Evolutionary conservation across 1,140 invertebrate species (phyloP).

Genomic region (Drosophila pseudoananassae): DNA sequence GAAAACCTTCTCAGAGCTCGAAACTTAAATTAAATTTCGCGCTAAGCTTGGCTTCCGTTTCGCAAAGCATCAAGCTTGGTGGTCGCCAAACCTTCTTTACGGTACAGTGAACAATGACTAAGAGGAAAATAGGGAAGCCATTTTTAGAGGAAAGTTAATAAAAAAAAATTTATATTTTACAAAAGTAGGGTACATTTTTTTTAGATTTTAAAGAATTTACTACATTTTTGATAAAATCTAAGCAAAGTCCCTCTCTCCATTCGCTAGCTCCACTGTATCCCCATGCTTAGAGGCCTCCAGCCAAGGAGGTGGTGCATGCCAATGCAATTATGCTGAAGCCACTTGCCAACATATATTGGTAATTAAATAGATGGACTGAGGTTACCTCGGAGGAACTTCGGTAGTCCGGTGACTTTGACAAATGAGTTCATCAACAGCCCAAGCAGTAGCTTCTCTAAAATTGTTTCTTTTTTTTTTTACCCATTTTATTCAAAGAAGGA

Average conservation of each 20-base stretch:
- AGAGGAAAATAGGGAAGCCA: background rate
- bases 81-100: conserved; percentile 17
- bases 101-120: conserved; percentile 50
- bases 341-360: conserved; percentile 72
- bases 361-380: conserved; percentile 76
- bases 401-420: conserved; percentile 66
- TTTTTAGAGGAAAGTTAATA: background rate
- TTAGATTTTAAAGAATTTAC: no score
- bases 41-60: conserved; percentile 74
- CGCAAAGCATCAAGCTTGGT: conserved; percentile 33
- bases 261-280: conserved; percentile 37
- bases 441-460: conserved; percentile 27
- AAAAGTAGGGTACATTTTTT: no score
- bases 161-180: background rate
- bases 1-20: conserved; percentile 18
- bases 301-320: conserved; percentile 34
- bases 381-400: conserved; percentile 36
- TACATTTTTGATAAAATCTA: no score
- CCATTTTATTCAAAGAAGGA: conserved; percentile 3
- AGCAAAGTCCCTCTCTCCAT: no score
- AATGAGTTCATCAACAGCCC: conserved; percentile 79
- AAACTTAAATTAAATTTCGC: conserved; percentile 77
- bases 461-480: background rate
- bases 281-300: conserved; percentile 3
- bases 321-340: conserved; percentile 63